Evolutionary conservation across 2,797 vertebrate species (phyloP).

Genomic region (Borostomias antarcticus): DNA sequence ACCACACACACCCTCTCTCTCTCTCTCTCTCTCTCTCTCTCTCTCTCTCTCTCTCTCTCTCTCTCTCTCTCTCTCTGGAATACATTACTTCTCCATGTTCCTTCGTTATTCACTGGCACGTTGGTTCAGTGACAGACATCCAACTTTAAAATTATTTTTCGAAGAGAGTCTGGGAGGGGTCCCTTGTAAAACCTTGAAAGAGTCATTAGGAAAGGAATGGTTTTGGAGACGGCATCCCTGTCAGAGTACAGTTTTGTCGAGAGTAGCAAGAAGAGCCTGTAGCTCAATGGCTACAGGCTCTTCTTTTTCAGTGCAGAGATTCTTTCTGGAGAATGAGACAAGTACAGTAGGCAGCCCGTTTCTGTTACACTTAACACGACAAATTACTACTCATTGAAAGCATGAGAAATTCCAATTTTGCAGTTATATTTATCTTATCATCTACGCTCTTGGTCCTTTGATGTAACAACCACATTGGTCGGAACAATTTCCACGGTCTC

Average conservation of each 20-base stretch:
- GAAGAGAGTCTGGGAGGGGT: background rate
- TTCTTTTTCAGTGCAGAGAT: background rate
- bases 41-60: background rate
- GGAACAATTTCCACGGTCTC: conserved; percentile 19
- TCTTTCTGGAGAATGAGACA: background rate
- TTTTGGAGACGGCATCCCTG: background rate
- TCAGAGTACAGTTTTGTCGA: no score
- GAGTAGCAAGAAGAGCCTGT: no score
- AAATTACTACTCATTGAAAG: conserved; percentile 32
- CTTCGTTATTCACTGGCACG: background rate
- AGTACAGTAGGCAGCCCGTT: background rate
- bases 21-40: background rate
- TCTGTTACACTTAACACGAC: conserved; percentile 1
- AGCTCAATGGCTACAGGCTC: background rate
- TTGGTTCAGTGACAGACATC: background rate
- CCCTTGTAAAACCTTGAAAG: background rate
- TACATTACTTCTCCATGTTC: background rate
- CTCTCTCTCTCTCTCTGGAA: background rate
- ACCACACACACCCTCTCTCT: background rate
- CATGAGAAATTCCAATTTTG: conserved; percentile 34
- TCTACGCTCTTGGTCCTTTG: conserved; percentile 35
- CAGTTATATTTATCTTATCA: conserved; percentile 19
- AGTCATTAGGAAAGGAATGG: conserved; percentile 18
- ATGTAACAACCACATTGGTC: conserved; percentile 29
- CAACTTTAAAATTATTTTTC: background rate